Base-by-base conservation (phyloP, 1,140 invertebrate genomes). In the Camponotus floridanus region DNA sequence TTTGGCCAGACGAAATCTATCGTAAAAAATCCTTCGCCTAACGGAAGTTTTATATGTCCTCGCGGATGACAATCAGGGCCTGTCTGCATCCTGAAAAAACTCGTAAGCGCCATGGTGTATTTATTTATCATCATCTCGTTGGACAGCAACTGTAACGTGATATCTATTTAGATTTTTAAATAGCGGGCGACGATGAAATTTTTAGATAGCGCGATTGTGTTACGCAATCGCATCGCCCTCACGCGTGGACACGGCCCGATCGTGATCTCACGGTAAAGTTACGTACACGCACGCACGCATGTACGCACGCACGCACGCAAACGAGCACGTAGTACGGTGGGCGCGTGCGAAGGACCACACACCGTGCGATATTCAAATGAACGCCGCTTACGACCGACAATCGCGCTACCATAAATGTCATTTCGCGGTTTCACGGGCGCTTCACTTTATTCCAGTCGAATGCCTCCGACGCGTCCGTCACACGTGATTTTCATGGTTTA, bases 301-400 rank as follows among this genome's bases (percentile, higher is more conserved):
- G 31, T 39, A 59, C 4, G 21, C 18, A 8, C 18, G 33, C 36
- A 36, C 51, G 57, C 13, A 8, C 39, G 42, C 61, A 26, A 26
- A 26, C 26, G 61, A 36, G 15, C 51, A 83, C 68, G 55, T 85
- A 42, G 62, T 73, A 65, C 55, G 57, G 73, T 73, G 67, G 76
- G 71, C 78, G 83, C 81, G 78, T 86, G 87, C 85, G 64, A 64
- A 61, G 57, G 91, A 90, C 91, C 91, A 91, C 91, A 92, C 91
- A 90, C 89, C 78, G 74, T 71, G 89, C 36, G 65, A 89, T 92
- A 92, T 91, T 92, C 87, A 91, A 92, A 91, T 92, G 91, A 91
- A 90, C 62, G 26, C 65, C 67, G 71, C 85, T 86, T 76, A 64
- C 45, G 59, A 55, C 59, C 76, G 84, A 71, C 91, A 88, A 92